Conservation (phyloP, 1,140 invertebrate genomes). For the Meteorus sp. region DNA sequence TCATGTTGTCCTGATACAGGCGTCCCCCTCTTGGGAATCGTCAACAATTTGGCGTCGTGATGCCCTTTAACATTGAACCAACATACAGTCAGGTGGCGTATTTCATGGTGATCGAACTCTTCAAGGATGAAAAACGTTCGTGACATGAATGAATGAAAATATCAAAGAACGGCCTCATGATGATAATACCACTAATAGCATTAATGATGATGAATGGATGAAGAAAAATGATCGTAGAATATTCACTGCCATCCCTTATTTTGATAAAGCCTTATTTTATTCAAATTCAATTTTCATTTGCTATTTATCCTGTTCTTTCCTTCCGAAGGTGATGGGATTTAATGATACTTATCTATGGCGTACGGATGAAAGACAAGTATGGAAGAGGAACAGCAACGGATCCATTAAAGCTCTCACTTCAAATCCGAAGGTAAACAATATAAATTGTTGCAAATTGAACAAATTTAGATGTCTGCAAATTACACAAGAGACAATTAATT, state of each 20-base stretch:
- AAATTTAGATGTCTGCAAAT: too few relatives aligned
- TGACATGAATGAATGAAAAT: too few relatives aligned
- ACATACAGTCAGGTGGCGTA: too few relatives aligned
- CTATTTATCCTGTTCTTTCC: conserved; percentile 25
- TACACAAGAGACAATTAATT: background rate
- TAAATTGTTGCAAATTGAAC: conserved; percentile 17
- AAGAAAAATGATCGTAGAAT: too few relatives aligned
- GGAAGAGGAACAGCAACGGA: conserved; percentile 46
- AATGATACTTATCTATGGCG: conserved; percentile 62
- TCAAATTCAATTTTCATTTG: background rate
- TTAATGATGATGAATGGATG: too few relatives aligned
- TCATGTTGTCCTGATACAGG: conserved; percentile 26
- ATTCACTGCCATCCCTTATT: conserved; percentile 6
- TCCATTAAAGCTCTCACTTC: conserved; percentile 40
- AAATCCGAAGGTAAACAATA: conserved; percentile 50
- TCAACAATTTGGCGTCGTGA: conserved; percentile 21
- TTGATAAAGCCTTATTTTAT: background rate
- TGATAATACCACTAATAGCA: too few relatives aligned
- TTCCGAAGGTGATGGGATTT: conserved; percentile 61
- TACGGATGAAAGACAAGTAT: conserved; percentile 49
- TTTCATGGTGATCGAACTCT: too few relatives aligned
- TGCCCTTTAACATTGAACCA: conserved; percentile 13
- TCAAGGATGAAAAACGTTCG: too few relatives aligned
- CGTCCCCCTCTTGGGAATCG: conserved; percentile 25
- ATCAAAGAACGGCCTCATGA: too few relatives aligned